Conservation (phyloP, 2,113 vertebrate species). For the Podarcis raffonei region DNA sequence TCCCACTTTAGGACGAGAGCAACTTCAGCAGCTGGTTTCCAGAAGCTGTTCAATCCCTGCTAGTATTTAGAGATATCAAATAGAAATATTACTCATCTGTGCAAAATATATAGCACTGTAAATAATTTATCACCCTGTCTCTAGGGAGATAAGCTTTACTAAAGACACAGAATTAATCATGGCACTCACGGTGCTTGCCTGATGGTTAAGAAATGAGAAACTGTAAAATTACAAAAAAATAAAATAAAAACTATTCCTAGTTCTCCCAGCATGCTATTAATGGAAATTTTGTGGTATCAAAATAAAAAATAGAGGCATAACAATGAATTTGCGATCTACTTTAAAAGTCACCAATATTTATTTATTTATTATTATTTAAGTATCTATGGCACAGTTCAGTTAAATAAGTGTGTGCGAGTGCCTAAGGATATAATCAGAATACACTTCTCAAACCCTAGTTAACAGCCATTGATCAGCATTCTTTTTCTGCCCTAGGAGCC, state of each 20-base stretch:
- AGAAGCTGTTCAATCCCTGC: conserved; percentile 43
- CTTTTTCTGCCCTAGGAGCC: neutral
- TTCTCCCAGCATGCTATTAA: conserved; percentile 43
- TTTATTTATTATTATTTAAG: too few species aligned
- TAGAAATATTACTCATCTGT: conserved; percentile 55
- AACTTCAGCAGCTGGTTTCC: neutral
- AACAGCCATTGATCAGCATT: neutral
- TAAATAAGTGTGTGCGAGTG: conserved; percentile 22
- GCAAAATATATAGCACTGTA: conserved; percentile 55
- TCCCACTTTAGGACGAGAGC: neutral
- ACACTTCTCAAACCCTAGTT: conserved; percentile 8
- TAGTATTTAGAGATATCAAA: conserved; percentile 45
- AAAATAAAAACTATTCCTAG: conserved; percentile 19
- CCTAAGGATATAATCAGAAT: conserved; percentile 31
- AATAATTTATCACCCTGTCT: conserved; percentile 59
- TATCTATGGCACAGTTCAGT: conserved; percentile 24
- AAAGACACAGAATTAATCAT: conserved; percentile 58
- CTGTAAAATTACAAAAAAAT: conserved; percentile 44
- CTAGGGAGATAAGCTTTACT: conserved; percentile 48
- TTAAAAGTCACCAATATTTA: conserved; percentile 46
- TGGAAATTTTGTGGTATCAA: conserved; percentile 42
- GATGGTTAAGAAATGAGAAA: conserved; percentile 60
- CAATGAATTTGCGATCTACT: conserved; percentile 46
- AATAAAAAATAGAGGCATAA: conserved; percentile 43
- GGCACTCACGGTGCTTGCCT: conserved; percentile 51